phyloP scores from a whole-genome alignment of 1,140 invertebrate species.

The Holcopasites calliopsidis region DNA sequence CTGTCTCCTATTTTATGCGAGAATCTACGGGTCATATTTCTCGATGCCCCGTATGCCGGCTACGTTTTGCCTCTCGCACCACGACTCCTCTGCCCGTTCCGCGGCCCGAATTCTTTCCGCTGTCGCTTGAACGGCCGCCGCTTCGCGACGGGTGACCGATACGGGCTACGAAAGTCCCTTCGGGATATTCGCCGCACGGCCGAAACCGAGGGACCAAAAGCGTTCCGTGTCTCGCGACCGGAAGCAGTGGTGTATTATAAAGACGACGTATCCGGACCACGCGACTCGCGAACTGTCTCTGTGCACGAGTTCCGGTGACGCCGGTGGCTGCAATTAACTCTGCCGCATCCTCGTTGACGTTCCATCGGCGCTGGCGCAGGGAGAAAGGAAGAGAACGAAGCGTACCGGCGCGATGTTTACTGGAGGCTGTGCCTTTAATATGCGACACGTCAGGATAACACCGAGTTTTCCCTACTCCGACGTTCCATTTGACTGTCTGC shows the following conservation, averaged over 20 bases:
- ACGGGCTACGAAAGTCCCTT: background rate
- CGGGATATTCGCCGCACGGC: background rate
- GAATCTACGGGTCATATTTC: slow-evolving; percentile 60
- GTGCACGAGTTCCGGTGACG: slow-evolving; percentile 21
- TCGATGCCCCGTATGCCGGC: slow-evolving; percentile 45
- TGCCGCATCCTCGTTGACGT: slow-evolving; percentile 26
- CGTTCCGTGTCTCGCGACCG: slow-evolving; percentile 28
- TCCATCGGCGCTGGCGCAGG: background rate
- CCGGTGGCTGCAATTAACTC: slow-evolving; percentile 53
- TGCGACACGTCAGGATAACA: slow-evolving; percentile 34
- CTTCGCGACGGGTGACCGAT: background rate
- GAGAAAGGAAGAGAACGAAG: background rate
- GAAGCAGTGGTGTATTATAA: slow-evolving; percentile 41
- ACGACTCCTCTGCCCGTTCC: slow-evolving; percentile 9
- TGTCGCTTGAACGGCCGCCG: background rate
- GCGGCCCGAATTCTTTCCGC: background rate
- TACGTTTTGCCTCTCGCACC: slow-evolving; percentile 19
- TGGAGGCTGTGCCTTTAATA: slow-evolving; percentile 24
- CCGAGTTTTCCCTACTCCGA: slow-evolving; percentile 22
- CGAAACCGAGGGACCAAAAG: slow-evolving; percentile 38
- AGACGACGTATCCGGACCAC: slow-evolving; percentile 48
- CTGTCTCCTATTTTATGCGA: slow-evolving; percentile 57
- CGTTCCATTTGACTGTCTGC: slow-evolving; percentile 7
- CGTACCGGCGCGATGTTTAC: slow-evolving; percentile 40
- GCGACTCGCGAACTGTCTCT: slow-evolving; percentile 26